These are phyloP conservation scores for Syritta pipiens DNA, from an alignment of 2,888 invertebrate genomes.

Conservation along the genomic window DNA sequence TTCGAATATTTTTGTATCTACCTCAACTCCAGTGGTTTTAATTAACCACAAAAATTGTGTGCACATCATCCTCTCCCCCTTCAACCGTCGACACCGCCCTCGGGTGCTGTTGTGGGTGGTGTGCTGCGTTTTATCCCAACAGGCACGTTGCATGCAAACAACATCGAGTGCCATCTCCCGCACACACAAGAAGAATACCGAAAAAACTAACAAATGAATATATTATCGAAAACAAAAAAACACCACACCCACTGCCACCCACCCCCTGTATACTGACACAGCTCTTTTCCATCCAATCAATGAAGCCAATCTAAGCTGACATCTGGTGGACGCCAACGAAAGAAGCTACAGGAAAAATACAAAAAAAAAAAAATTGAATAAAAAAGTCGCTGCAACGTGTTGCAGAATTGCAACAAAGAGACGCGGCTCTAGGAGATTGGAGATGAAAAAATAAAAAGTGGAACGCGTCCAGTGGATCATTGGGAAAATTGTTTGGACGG, in stretches of 20 bases:
- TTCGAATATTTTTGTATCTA: conserved; percentile 29
- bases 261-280: neutral
- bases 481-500: conserved; percentile 29
- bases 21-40: conserved; percentile 33
- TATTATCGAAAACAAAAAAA: conserved; percentile 44
- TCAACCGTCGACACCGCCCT: neutral
- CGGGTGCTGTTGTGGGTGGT: neutral
- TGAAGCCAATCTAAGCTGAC: conserved; percentile 59
- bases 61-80: conserved; percentile 23
- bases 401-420: conserved; percentile 7
- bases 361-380: conserved; percentile 41
- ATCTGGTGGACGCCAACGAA: conserved; percentile 39
- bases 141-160: conserved; percentile 25
- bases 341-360: too few species aligned
- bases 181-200: conserved; percentile 1
- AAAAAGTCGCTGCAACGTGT: conserved; percentile 22
- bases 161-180: neutral
- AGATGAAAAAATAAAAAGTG: conserved; percentile 7
- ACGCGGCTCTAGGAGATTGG: conserved; percentile 3
- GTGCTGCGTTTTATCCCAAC: neutral
- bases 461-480: conserved; percentile 34
- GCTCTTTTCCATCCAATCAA: conserved; percentile 41
- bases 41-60: conserved; percentile 58
- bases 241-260: neutral
- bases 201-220: conserved; percentile 58